A percentile compares a stretch with the other conserved stretches of the same genome.
Evolutionary conservation across 1,140 invertebrate species (phyloP).

Genomic region (Diploscapter pachys): DNA sequence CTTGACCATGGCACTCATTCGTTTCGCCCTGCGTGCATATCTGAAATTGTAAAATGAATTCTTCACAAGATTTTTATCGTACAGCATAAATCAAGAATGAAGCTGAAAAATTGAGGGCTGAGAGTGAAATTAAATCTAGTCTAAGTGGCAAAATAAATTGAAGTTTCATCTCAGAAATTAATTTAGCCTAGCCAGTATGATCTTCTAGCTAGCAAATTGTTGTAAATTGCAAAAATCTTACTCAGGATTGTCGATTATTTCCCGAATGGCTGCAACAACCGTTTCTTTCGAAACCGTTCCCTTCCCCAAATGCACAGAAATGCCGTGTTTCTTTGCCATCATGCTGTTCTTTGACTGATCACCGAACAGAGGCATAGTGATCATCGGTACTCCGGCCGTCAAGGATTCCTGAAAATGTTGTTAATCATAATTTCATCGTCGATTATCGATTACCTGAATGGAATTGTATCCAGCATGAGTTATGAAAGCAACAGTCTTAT

Average conservation of each 20-base stretch:
- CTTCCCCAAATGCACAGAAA: conserved; percentile 25
- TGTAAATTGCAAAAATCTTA: background rate
- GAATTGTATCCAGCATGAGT: conserved; percentile 45
- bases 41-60: background rate
- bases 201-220: background rate
- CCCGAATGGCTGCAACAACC: conserved; percentile 9
- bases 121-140: too few species aligned
- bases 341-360: conserved; percentile 45
- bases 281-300: conserved; percentile 19
- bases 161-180: background rate
- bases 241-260: conserved; percentile 20
- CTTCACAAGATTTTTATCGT: background rate
- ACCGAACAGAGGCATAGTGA: conserved; percentile 47
- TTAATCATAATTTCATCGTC: background rate
- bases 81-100: background rate
- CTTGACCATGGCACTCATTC: conserved; percentile 29
- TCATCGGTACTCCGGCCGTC: conserved; percentile 41
- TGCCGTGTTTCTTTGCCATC: conserved; percentile 34
- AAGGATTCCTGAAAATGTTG: conserved; percentile 34
- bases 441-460: conserved; percentile 33
- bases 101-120: background rate
- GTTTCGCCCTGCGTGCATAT: conserved; percentile 23
- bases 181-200: background rate
- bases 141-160: too few species aligned
- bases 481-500: conserved; percentile 39